A percentile compares a stretch with the other conserved stretches of the same genome.
phyloP scores from a whole-genome alignment of 30 jellyfish, hydroid and myxozoan genomes.

The Hydractinia echinata region DNA sequence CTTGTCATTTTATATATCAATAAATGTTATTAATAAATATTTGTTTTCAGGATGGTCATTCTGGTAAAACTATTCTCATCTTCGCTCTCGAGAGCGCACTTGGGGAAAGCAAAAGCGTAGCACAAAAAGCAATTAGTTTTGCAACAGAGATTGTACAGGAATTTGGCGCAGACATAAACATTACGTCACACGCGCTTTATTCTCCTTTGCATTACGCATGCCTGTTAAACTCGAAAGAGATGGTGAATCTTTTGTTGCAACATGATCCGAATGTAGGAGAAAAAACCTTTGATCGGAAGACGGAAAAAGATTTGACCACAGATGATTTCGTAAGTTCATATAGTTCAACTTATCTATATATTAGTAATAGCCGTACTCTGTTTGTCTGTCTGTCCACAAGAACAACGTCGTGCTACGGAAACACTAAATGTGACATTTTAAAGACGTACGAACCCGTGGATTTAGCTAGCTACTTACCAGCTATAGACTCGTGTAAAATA shows the following conservation, averaged over 20 bases:
- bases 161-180: not conserved
- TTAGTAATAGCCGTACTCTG: too few relatives aligned
- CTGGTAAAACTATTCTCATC: not conserved
- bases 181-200: not conserved
- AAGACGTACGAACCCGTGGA: too few relatives aligned
- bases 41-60: not conserved
- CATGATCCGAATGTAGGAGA: not conserved
- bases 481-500: too few relatives aligned
- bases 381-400: too few relatives aligned
- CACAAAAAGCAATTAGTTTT: not conserved
- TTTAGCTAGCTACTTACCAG: too few relatives aligned
- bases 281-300: not conserved
- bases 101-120: not conserved
- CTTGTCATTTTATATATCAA: too few relatives aligned
- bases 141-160: not conserved
- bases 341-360: too few relatives aligned
- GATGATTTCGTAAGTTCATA: not conserved
- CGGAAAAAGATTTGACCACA: not conserved
- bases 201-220: slow-evolving; percentile 3
- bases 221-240: not conserved
- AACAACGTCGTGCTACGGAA: too few relatives aligned
- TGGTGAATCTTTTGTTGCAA: not conserved
- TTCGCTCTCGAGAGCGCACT: not conserved
- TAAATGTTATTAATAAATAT: not conserved
- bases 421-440: too few relatives aligned